A percentile compares a stretch with the other conserved stretches of the same genome.
Evolutionary conservation across 2,113 vertebrate species (phyloP).

Genomic region (Asarcornis scutulata): DNA sequence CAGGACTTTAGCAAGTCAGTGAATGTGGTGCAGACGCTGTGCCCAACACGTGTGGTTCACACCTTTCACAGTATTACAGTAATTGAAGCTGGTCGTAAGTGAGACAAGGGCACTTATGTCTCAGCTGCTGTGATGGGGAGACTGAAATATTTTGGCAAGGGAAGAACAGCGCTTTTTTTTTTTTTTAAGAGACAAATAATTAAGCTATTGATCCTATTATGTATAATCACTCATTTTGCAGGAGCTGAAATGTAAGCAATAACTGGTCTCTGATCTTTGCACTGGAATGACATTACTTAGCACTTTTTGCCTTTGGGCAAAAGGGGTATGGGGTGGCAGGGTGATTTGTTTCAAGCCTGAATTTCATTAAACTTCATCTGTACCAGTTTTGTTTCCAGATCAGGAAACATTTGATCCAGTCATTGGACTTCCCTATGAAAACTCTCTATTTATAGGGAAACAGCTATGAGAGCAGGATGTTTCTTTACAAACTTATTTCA

Average conservation of each 20-base stretch:
- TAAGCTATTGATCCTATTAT: background rate
- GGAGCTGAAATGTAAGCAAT: background rate
- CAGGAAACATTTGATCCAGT: background rate
- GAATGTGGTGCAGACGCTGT: background rate
- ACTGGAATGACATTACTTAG: background rate
- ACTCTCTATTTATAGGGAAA: background rate
- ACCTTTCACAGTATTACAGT: background rate
- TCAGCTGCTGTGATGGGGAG: background rate
- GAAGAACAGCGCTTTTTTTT: background rate
- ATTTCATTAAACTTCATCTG: background rate
- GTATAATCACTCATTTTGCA: background rate
- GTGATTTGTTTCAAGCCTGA: background rate
- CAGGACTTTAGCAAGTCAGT: background rate
- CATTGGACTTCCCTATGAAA: background rate
- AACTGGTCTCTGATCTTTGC: background rate
- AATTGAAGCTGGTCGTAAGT: background rate
- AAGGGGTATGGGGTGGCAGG: background rate
- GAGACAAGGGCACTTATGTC: background rate
- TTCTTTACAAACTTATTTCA: background rate
- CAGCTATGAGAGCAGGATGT: background rate
- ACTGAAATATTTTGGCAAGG: background rate
- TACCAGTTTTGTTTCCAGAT: background rate
- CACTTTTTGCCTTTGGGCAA: background rate
- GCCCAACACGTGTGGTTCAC: fast-evolving
- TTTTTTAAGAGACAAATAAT: background rate